Evolutionary conservation across 2,888 invertebrate species (phyloP), one percentile per base, ranked within the genome.

Genomic region (Epicampocera succincta): DNA sequence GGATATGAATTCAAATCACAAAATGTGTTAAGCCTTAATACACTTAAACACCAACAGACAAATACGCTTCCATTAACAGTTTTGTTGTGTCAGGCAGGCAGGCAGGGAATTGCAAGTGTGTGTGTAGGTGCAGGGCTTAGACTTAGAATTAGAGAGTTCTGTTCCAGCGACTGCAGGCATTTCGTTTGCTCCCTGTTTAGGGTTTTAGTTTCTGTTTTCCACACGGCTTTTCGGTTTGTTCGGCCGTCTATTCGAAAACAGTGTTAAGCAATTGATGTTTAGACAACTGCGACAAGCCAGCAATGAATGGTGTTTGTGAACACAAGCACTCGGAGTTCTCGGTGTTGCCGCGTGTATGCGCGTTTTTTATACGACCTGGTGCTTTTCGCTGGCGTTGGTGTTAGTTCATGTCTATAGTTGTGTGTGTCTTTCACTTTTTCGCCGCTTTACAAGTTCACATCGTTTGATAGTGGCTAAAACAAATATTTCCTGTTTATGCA

Each of bases 1-100:
- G 80, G 80, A 81, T 72, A 72, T 81, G 76, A 71, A 74, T 54
- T 42, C 38, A 52, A 74, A 77, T 68, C 73, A 77, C 68, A 73
- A 68, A 77, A 63, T 74, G 69, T 77, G 73, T 65, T 77, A 40
- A 60, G 40, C 33, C 46, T 46, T 25, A 38, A 68, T 60, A 66
- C 38, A n/a, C 65, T 50, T 44, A 60, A 65, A 60, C 44, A 73
- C 65, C 56, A 60, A 40, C 48, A 29, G 29, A 38, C 38, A 25
- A 38, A 33, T 42, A 21, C 56, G 63, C 19, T 15, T 38, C 4
- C 50, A 74, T 52, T 52, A 38, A 46, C 5, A 38, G n/a, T 50
- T 29, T 25, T 25, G 8, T 40, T n/a, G 15, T n/a, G 19, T 21
- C n/a, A n/a, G n/a, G n/a, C n/a, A n/a, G 48, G n/a, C 44, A 40